Evolutionary conservation across 2,113 vertebrate genomes (phyloP).

Genomic region (Micronycteris hirsuta): DNA sequence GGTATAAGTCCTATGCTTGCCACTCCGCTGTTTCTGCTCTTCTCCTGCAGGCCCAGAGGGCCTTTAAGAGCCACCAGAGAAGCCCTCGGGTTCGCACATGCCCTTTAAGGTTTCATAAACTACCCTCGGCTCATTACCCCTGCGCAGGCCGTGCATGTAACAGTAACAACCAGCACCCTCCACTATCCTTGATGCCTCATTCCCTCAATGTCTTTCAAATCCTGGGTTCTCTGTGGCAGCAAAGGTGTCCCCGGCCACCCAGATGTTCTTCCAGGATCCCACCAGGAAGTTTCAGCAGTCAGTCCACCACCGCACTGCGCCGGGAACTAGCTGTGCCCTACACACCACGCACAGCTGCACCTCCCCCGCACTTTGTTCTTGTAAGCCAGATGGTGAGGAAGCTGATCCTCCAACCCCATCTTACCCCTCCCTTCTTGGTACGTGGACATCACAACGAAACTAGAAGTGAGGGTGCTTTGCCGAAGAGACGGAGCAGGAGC

Average conservation of each 20-base stretch:
- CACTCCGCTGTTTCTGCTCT: neutral
- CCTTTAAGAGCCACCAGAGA: neutral
- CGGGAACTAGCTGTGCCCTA: neutral
- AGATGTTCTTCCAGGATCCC: neutral
- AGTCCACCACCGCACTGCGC: neutral
- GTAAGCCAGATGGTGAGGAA: neutral
- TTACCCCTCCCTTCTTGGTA: neutral
- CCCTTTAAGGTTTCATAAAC: neutral
- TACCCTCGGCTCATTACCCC: neutral
- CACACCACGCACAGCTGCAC: no score
- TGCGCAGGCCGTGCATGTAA: neutral
- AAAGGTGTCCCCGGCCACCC: neutral
- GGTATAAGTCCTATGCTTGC: neutral
- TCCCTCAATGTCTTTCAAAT: neutral
- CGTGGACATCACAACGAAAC: neutral
- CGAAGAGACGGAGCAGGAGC: neutral
- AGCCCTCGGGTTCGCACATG: neutral
- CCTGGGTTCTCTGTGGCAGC: neutral
- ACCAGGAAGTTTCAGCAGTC: neutral
- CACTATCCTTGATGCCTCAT: neutral
- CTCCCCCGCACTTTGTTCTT: neutral
- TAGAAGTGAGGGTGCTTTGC: neutral
- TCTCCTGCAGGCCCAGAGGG: neutral
- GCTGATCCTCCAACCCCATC: neutral
- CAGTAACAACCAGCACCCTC: neutral